Conservation (phyloP, 1,140 invertebrate genomes). For the Habropoda laboriosa region DNA sequence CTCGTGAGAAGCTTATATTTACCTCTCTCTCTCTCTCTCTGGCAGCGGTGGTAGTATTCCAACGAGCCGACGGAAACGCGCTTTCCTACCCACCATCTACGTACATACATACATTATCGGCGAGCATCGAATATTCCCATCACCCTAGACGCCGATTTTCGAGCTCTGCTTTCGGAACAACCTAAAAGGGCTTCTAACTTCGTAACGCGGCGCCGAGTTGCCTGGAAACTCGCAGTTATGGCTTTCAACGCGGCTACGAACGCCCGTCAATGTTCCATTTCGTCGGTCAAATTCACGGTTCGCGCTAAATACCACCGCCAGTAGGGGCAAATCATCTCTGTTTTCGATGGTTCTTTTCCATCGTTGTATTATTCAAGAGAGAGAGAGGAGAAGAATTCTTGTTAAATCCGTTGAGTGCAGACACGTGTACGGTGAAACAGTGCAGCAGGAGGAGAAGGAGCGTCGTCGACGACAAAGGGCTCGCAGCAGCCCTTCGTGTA, state of each 20-base stretch:
- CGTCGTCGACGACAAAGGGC: conserved; percentile 1
- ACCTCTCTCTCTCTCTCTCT: too few species aligned
- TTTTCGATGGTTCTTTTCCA: neutral
- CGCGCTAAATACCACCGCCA: neutral
- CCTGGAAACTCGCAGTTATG: conserved; percentile 40
- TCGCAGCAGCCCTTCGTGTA: neutral
- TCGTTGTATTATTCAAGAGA: too few species aligned
- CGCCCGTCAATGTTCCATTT: conserved; percentile 7
- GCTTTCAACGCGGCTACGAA: neutral
- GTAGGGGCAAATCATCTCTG: neutral
- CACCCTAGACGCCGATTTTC: conserved; percentile 60
- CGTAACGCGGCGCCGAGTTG: conserved; percentile 44
- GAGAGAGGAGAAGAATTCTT: neutral
- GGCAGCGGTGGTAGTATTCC: conserved; percentile 29
- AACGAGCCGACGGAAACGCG: conserved; percentile 44
- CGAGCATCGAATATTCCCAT: conserved; percentile 63
- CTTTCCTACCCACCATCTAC: neutral
- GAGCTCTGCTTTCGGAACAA: conserved; percentile 35
- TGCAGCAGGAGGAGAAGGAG: too few species aligned
- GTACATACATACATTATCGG: conserved; percentile 60
- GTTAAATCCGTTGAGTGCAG: neutral
- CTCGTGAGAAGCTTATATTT: conserved; percentile 26
- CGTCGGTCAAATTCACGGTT: neutral
- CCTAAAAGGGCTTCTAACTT: conserved; percentile 52
- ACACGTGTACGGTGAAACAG: neutral